Evolutionary conservation across 2,797 vertebrate genomes (phyloP), one percentile per base, ranked within the genome.

Genomic region (Sebastolobus alascanus): DNA sequence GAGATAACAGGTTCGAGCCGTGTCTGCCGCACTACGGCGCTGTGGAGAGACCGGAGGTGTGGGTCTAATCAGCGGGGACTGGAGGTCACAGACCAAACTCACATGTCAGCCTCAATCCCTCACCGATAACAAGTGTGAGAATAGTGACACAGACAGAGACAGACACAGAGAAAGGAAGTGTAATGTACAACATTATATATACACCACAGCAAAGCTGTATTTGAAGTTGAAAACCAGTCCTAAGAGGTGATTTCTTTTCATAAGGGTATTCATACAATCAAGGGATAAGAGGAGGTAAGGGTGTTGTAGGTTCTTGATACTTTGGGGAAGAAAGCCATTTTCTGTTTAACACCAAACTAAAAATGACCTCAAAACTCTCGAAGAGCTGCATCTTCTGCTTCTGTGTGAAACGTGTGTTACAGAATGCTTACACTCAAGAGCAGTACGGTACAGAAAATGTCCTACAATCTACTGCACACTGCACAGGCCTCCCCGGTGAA

Each of bases 111-210:
- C 93, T 95, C 93, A 91, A 86, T 94, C 94, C 94, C 92, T 93
- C 93, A 93, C 94, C 89, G 84, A 92, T 91, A 94, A 91, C 89
- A 94, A 94, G 90, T 90, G 92, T 95, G 94, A 97, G 97, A 94
- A 96, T 93, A 93, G 93, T 94, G 95, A 97, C 96, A 97, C 95
- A 96, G 79, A 96, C 89, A 94, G 92, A 90, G 94, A 96, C 96
- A 96, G 95, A 97, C 66, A 95, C 94, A 94, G 92, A 90, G 90
- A 93, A 92, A 93, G 90, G 96, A 98, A 98, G 97, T 98, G 97
- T 97, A 98, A 99, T 99, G 98, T 99, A 99, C 98, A 99, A 97
- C 97, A 95, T 99, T 97, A 98, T 97, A 98, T 98, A 98, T 99
- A 99, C 97, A 98, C 96, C 96, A 97, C 98, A 99, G 98, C 98